Conservation (phyloP, 2,888 invertebrate species). For the Globia sparganii region DNA sequence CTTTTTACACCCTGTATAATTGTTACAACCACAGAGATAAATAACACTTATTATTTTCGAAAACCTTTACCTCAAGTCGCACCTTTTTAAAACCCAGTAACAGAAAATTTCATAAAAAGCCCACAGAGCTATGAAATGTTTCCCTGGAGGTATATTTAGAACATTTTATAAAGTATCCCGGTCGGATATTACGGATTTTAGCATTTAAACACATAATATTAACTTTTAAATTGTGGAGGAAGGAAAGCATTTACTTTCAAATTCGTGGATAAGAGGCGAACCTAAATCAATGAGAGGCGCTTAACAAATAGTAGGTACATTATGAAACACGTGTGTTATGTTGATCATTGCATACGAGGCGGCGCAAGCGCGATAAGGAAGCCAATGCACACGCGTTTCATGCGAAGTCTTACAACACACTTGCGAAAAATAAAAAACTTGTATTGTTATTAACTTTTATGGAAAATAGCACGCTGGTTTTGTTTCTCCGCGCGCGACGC, state of each 20-base stretch:
- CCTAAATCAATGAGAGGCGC: constrained; percentile 26
- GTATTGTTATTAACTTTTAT: too few relatives aligned
- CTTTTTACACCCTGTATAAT: background rate
- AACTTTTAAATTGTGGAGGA: constrained; percentile 45
- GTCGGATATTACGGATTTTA: constrained; percentile 53
- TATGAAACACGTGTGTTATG: too few relatives aligned
- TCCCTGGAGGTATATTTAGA: constrained; percentile 21
- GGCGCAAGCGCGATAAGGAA: too few relatives aligned
- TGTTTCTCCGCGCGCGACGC: too few relatives aligned
- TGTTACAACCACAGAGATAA: background rate
- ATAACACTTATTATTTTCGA: background rate
- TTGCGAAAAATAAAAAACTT: too few relatives aligned
- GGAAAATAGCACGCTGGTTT: too few relatives aligned
- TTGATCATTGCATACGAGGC: too few relatives aligned
- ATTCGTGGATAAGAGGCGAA: constrained; percentile 43
- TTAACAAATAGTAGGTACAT: too few relatives aligned
- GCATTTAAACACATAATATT: constrained; percentile 55
- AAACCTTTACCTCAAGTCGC: background rate
- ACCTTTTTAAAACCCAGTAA: constrained; percentile 3
- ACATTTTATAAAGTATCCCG: constrained; percentile 20
- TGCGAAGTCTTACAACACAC: too few relatives aligned
- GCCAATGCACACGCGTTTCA: too few relatives aligned
- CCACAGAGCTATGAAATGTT: constrained; percentile 4
- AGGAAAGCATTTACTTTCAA: constrained; percentile 43
- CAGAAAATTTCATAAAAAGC: constrained; percentile 18